phyloP scores from a whole-genome alignment of 2,888 invertebrate species.

The Agapostemon virescens region DNA sequence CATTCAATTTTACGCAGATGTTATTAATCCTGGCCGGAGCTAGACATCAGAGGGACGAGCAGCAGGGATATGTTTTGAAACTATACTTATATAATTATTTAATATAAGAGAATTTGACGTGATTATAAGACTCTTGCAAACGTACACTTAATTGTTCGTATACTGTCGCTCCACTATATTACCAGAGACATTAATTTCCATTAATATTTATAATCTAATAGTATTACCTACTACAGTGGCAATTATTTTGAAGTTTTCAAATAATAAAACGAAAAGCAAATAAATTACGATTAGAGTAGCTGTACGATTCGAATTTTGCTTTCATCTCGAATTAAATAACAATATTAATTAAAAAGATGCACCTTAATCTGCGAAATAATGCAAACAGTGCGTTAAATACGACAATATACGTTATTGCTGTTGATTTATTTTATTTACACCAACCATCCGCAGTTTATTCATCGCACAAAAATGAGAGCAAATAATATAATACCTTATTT shows the following conservation, averaged over 20 bases:
- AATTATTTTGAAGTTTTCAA: neutral
- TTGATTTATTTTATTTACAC: too few species aligned
- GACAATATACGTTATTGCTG: too few species aligned
- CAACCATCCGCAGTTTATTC: too few species aligned
- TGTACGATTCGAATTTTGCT: too few species aligned
- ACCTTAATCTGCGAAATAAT: too few species aligned
- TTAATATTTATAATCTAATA: neutral
- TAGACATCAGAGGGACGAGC: neutral
- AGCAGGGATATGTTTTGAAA: neutral
- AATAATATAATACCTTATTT: too few species aligned
- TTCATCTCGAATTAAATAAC: too few species aligned
- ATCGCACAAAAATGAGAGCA: too few species aligned
- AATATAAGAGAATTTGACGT: neutral
- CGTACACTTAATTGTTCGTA: neutral
- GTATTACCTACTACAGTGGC: neutral
- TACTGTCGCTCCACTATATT: neutral
- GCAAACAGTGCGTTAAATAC: too few species aligned
- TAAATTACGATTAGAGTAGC: too few species aligned
- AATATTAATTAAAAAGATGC: too few species aligned
- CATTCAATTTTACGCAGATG: constrained; percentile 39
- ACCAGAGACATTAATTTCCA: neutral
- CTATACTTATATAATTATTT: neutral
- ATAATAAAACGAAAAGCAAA: too few species aligned
- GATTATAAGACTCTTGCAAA: neutral
- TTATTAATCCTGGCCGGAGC: constrained; percentile 34